Evolutionary conservation across 2,888 invertebrate species (phyloP).

Genomic region (Netelia virgata): DNA sequence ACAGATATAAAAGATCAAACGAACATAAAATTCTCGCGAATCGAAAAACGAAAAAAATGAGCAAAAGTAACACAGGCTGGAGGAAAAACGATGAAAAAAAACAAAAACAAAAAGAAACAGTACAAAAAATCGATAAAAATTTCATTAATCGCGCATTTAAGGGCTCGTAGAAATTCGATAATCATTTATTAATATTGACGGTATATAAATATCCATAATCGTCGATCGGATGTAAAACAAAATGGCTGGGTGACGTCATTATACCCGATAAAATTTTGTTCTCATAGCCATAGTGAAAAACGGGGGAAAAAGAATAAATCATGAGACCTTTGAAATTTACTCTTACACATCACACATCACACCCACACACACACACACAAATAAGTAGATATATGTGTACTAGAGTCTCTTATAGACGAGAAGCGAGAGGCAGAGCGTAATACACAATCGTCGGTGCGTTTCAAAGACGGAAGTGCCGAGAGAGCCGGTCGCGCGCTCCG

Average conservation of each 20-base stretch:
- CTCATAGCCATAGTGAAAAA: background rate
- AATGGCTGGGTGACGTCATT: background rate
- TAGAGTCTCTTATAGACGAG: background rate
- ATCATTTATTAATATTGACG: no score
- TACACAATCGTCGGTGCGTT: slow-evolving; percentile 64
- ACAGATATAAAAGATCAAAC: background rate
- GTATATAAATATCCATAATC: no score
- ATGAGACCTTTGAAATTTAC: slow-evolving; percentile 41
- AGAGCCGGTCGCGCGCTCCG: slow-evolving; percentile 49
- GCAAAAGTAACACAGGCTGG: no score
- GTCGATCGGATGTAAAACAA: background rate
- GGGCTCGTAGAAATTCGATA: no score
- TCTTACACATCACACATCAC: background rate
- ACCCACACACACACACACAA: background rate
- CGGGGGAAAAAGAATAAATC: slow-evolving; percentile 9
- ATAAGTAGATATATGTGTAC: background rate
- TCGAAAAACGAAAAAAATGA: no score
- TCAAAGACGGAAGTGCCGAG: slow-evolving; percentile 70
- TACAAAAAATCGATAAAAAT: no score
- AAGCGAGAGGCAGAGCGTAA: slow-evolving; percentile 19
- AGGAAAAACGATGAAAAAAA: background rate
- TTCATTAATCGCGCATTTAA: no score
- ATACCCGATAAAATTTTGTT: background rate
- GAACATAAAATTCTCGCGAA: no score
- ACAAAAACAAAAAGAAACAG: no score